Evolutionary conservation across 2,888 invertebrate genomes (phyloP), one percentile per base, ranked within the genome.

Genomic region (Apamea anceps): DNA sequence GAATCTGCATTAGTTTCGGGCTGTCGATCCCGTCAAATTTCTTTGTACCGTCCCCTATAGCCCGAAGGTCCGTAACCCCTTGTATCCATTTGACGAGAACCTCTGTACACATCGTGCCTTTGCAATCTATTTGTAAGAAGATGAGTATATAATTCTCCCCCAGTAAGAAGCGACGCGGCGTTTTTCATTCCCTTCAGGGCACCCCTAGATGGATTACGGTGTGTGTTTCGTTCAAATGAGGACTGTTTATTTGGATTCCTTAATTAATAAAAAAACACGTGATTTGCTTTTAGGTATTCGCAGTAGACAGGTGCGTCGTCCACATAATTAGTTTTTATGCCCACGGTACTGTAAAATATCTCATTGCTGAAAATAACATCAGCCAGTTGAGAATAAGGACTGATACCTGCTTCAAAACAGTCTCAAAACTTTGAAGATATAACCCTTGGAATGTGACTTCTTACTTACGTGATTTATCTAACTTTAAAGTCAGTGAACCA

Each of bases 81-180:
- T 91, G 91, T 92, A 92, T 93, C 89, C 90, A 91, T 96, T 95
- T 95, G 95, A 95, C 94, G 94, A 94, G 91, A 79, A 71, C 80
- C 85, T 90, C 91, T 81, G 86, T 90, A 89, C 90, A 93, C 93
- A 92, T 93, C 92, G 92, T 90, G 93, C 93, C 94, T 95, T 95
- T 93, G 94, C 93, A 94, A 95, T 95, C 95, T 95, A 96, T 96
- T 96, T 96, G 95, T 95, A 94, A 93, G 91, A 91, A 94, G 93
- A 95, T 95, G 95, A 95, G 94, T 95, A 94, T 94, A 95, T 96
- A 95, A 96, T 95, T 95, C 92, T 92, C 93, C 94, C 94, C 93
- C 91, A 90, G 91, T 92, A 92, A 93, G 91, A 90, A 93, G 91
- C 91, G 91, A 90, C 90, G 92, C 84, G 91, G 94, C 93, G 92